These are phyloP conservation scores for Stegana nigrithorax DNA, from an alignment of 2,888 invertebrate genomes.

Conservation along the genomic window DNA sequence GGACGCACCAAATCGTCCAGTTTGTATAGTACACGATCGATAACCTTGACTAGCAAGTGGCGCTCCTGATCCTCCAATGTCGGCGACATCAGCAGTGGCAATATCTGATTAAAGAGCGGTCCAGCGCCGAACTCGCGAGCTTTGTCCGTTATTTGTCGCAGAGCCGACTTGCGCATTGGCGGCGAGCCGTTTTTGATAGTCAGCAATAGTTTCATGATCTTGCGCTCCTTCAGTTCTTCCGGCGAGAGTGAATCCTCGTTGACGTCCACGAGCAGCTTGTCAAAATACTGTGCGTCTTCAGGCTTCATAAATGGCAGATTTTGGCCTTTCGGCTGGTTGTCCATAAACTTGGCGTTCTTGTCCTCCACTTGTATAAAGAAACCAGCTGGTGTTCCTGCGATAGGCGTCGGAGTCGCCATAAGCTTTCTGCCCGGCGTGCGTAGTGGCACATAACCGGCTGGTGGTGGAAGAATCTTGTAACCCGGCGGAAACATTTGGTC, in stretches of 20 bases:
- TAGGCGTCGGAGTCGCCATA: constrained; percentile 97
- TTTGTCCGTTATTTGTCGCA: constrained; percentile 98
- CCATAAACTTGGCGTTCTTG: constrained; percentile 86
- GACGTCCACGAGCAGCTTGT: constrained; percentile 96
- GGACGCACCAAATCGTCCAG: constrained; percentile 98
- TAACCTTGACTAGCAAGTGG: constrained; percentile 98
- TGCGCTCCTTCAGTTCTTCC: constrained; percentile 97
- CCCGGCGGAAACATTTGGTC: constrained; percentile 98
- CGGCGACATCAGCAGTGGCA: constrained; percentile 99
- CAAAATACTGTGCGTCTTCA: constrained; percentile 99
- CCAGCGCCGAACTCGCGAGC: constrained; percentile 99
- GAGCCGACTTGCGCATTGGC: constrained; percentile 98
- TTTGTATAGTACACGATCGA: constrained; percentile 98
- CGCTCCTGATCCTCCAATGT: constrained; percentile 99
- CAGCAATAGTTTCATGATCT: constrained; percentile 97
- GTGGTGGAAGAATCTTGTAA: constrained; percentile 96
- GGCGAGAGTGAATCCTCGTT: constrained; percentile 96
- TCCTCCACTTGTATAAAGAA: constrained; percentile 96
- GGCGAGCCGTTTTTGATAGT: constrained; percentile 99
- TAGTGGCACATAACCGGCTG: constrained; percentile 94
- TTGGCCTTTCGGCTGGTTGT: constrained; percentile 95
- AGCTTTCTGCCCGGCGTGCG: constrained; percentile 97
- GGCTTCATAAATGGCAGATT: constrained; percentile 99
- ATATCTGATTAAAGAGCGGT: constrained; percentile 97
- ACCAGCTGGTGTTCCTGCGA: constrained; percentile 90